Conservation (phyloP, 2,797 vertebrate species). For the Orientallactaga sibirica region DNA sequence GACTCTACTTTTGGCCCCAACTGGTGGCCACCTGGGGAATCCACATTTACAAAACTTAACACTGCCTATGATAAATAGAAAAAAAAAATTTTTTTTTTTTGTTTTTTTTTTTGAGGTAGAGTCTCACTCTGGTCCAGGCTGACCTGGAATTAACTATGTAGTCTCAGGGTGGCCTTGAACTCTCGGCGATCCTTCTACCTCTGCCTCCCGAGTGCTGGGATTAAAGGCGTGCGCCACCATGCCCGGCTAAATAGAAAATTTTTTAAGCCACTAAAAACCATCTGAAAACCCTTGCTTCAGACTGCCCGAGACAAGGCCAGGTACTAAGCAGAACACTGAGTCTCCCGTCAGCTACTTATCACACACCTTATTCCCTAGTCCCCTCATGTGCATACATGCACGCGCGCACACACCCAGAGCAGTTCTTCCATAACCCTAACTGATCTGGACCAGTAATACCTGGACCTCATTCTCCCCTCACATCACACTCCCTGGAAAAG, state of each 20-base stretch:
- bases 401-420: background rate
- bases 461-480: conserved; percentile 61
- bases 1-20: background rate
- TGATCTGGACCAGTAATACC: conserved; percentile 22
- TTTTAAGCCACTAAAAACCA: background rate
- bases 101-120: no score
- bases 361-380: background rate
- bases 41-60: background rate
- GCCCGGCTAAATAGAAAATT: no score
- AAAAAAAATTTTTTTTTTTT: no score
- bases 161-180: no score
- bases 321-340: background rate
- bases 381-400: background rate
- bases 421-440: background rate
- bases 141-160: no score
- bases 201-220: no score
- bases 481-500: conserved; percentile 61
- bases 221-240: no score
- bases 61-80: background rate
- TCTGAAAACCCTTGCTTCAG: background rate
- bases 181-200: no score
- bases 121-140: no score
- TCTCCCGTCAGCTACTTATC: background rate
- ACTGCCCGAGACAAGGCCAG: background rate
- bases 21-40: background rate